phyloP scores from a whole-genome alignment of 2,113 vertebrate species.

The Panthera uncia region DNA sequence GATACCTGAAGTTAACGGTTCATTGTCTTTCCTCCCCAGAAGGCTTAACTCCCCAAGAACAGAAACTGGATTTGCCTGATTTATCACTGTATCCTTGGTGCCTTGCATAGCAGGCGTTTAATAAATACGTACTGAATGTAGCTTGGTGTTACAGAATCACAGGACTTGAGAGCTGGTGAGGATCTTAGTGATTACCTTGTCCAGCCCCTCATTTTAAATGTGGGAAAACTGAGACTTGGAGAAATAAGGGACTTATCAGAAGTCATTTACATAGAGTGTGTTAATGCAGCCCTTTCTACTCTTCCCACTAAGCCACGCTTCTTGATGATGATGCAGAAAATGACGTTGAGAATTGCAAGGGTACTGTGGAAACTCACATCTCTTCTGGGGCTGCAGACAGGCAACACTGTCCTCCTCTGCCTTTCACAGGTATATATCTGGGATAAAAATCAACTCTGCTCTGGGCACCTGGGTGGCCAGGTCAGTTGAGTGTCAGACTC shows the following conservation, averaged over 20 bases:
- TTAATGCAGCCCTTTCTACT: not conserved
- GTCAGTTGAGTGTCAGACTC: too few relatives aligned
- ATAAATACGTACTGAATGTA: not conserved
- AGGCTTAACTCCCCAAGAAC: not conserved
- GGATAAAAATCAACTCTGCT: not conserved
- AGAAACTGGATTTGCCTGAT: not conserved
- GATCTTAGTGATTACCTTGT: not conserved
- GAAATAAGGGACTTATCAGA: not conserved
- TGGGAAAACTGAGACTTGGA: not conserved
- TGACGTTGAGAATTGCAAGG: not conserved
- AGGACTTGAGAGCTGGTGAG: not conserved
- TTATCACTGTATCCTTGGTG: not conserved
- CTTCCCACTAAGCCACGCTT: not conserved
- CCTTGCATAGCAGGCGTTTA: not conserved
- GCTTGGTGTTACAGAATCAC: not conserved
- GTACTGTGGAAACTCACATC: not conserved
- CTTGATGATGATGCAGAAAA: not conserved
- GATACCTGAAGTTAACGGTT: not conserved
- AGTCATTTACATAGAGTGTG: not conserved
- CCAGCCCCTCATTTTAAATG: not conserved
- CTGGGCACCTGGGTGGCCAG: too few relatives aligned
- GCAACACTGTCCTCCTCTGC: not conserved
- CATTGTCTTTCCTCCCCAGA: not conserved
- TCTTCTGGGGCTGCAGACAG: not conserved
- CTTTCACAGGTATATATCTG: not conserved